Evolutionary conservation across 2,888 invertebrate species (phyloP).

Genomic region (Lasioglossum figueresi): DNA sequence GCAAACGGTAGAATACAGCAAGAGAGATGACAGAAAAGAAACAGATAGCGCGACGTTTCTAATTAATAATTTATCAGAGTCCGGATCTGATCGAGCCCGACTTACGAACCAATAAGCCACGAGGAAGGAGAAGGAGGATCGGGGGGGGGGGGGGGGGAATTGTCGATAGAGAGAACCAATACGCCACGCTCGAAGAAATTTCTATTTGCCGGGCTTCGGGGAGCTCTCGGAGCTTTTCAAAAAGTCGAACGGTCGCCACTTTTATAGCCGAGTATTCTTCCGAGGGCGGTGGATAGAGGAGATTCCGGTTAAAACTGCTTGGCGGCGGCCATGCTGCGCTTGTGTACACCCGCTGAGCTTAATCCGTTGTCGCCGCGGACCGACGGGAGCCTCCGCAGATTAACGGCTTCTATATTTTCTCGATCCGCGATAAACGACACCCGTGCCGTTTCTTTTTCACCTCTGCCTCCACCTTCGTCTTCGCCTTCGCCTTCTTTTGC

Average conservation of each 20-base stretch:
- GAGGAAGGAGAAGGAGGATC: too few relatives aligned
- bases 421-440: constrained; percentile 51
- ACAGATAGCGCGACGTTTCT: too few relatives aligned
- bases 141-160: too few relatives aligned
- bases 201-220: constrained; percentile 19
- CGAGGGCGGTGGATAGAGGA: neutral
- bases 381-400: constrained; percentile 47
- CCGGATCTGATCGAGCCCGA: neutral
- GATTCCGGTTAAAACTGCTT: constrained; percentile 25
- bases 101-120: neutral
- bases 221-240: constrained; percentile 8
- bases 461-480: too few relatives aligned
- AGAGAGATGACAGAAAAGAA: too few relatives aligned
- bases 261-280: constrained; percentile 22
- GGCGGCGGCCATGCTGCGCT: constrained; percentile 8
- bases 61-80: neutral
- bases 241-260: constrained; percentile 16
- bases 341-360: constrained; percentile 31
- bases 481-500: neutral
- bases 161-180: neutral
- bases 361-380: constrained; percentile 52
- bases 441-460: constrained; percentile 26
- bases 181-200: constrained; percentile 28
- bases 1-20: neutral
- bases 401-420: constrained; percentile 60